Base-by-base conservation (phyloP, 2,113 vertebrate species). In the Gavialis gangeticus region DNA sequence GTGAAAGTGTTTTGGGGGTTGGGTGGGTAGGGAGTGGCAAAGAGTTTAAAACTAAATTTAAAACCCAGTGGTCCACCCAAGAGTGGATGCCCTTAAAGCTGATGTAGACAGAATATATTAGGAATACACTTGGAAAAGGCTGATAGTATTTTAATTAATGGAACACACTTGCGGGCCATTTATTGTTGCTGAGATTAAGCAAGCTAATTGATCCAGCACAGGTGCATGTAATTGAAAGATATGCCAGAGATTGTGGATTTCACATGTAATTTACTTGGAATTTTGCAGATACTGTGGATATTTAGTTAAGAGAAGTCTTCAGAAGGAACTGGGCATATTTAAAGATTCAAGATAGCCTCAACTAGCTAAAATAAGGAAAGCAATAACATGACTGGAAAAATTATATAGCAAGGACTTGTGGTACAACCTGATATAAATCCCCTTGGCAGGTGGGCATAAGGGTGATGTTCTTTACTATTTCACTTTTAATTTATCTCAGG, bases 151-250 rank as follows among this genome's bases (percentile, higher is more conserved):
- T 93, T 96, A 97, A 97, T 97, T 94, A 94, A 97, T 94, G 89
- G 85, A 95, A 63, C 88, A 91, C 89, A 95, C 91, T 96, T 95
- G 88, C 91, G 89, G 79, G 79, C 82, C 84, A 96, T 97, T 97
- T 96, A 96, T 90, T 97, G 92, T 54, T 92, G 80, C 93, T 96
- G 96, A 89, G 95, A 96, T 98, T 96, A 97, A 92, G 81, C 67
- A 81, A 94, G 80, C 21, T 97, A 98, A 98, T 97, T 98, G 96
- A 98, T 98, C 93, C 82, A 91, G 91, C 90, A 91, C 98, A 98
- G 98, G 97, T 98, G 98, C 91, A 88, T 97, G 90, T 97, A 98
- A 96, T 96, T 96, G 95, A 96, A 96, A 96, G 91, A 96, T 90
- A 92, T 95, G 94, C 80, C 92, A 95, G 95, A 97, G 82, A 96